A percentile compares a stretch with the other conserved stretches of the same genome.
phyloP scores from a whole-genome alignment of 1,140 invertebrate genomes.

The Megalonaias nervosa region DNA sequence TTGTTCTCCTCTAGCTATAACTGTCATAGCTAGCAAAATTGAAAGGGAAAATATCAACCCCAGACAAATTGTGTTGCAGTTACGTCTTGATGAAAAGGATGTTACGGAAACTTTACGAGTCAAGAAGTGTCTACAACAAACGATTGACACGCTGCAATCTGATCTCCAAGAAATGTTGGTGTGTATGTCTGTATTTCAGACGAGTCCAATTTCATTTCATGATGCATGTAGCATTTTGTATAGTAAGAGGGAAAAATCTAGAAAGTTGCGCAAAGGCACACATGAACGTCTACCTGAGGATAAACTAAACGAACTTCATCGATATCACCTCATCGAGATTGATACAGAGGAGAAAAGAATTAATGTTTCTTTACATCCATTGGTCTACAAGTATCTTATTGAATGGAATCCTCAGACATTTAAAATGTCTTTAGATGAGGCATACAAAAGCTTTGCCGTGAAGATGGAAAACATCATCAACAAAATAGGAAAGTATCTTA shows the following conservation, averaged over 20 bases:
- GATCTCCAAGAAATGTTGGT: neutral
- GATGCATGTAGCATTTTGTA: too few relatives aligned
- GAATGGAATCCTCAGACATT: conserved; percentile 14
- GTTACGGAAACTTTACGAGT: conserved; percentile 8
- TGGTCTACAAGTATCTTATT: conserved; percentile 13
- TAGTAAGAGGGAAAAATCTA: too few relatives aligned
- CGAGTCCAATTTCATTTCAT: neutral
- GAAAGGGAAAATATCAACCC: conserved; percentile 10
- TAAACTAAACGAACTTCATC: too few relatives aligned
- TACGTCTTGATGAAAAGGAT: conserved; percentile 25
- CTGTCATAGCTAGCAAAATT: conserved; percentile 9
- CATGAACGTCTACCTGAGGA: too few relatives aligned
- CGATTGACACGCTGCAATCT: neutral
- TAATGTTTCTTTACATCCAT: conserved; percentile 17
- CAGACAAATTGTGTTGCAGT: conserved; percentile 21
- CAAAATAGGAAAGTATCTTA: conserved; percentile 1
- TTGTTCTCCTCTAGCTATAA: conserved; percentile 26
- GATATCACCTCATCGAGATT: neutral
- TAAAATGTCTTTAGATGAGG: neutral
- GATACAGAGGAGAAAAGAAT: neutral
- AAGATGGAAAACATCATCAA: conserved; percentile 6
- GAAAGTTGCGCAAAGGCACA: too few relatives aligned
- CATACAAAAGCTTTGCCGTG: conserved; percentile 10
- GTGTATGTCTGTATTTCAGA: conserved; percentile 21
- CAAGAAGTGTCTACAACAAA: conserved; percentile 10